phyloP scores from a whole-genome alignment of 2,113 vertebrate genomes.

The Capreolus pygargus region DNA sequence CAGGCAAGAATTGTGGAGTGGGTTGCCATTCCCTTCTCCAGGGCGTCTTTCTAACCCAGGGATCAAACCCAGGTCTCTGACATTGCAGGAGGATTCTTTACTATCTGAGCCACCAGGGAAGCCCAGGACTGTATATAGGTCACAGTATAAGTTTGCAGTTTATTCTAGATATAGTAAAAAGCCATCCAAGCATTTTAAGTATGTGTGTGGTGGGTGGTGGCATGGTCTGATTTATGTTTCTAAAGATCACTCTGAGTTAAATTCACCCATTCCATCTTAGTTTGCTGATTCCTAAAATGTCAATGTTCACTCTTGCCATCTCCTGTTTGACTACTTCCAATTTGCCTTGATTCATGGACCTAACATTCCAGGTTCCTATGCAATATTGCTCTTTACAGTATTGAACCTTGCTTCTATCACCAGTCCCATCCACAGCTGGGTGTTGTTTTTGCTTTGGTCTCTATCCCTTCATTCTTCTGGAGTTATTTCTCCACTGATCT shows the following conservation, averaged over 20 bases:
- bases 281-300: neutral
- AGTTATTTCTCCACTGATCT: too few relatives aligned
- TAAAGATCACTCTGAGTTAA: neutral
- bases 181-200: neutral
- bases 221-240: neutral
- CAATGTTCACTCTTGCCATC: neutral
- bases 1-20: neutral
- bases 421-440: too few relatives aligned
- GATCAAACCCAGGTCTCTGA: neutral
- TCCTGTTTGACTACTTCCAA: neutral
- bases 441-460: too few relatives aligned
- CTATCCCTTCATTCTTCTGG: too few relatives aligned
- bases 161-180: neutral
- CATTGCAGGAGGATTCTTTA: neutral
- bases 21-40: neutral
- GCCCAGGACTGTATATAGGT: neutral
- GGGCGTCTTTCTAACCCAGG: neutral
- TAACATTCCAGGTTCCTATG: neutral
- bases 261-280: neutral
- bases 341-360: neutral
- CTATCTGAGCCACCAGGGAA: neutral
- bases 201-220: neutral
- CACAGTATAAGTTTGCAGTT: neutral
- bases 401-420: too few relatives aligned
- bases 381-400: neutral